These are phyloP conservation scores for Candidula unifasciata DNA, from an alignment of 2,888 invertebrate species.

Conservation along the genomic window DNA sequence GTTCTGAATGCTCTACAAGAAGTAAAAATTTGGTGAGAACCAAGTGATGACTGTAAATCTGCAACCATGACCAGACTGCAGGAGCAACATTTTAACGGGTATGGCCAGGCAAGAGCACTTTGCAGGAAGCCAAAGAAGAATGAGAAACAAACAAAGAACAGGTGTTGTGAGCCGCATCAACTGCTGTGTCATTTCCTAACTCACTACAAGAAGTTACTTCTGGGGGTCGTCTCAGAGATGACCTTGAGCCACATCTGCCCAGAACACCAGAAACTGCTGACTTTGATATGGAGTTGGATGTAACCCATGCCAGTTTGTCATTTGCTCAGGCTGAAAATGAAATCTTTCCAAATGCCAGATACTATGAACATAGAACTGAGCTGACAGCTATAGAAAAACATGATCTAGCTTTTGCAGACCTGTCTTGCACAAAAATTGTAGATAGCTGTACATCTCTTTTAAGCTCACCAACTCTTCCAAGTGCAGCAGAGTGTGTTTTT, in stretches of 20 bases:
- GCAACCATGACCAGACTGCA: too few species aligned
- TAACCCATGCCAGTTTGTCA: background rate
- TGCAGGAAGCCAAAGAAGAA: too few species aligned
- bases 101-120: too few species aligned
- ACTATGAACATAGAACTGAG: background rate
- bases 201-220: background rate
- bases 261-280: background rate
- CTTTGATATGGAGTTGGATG: background rate
- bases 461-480: background rate
- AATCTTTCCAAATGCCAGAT: background rate
- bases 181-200: background rate
- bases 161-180: background rate
- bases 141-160: too few species aligned
- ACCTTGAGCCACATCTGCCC: background rate
- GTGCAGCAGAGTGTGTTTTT: background rate
- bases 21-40: too few species aligned
- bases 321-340: background rate
- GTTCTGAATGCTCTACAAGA: too few species aligned
- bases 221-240: background rate
- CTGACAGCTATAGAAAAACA: background rate
- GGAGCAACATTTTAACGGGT: too few species aligned
- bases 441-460: background rate
- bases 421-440: too few species aligned
- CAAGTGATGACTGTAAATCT: too few species aligned
- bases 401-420: background rate